Evolutionary conservation across 2,797 vertebrate genomes (phyloP).

Genomic region (Limosa lapponica): DNA sequence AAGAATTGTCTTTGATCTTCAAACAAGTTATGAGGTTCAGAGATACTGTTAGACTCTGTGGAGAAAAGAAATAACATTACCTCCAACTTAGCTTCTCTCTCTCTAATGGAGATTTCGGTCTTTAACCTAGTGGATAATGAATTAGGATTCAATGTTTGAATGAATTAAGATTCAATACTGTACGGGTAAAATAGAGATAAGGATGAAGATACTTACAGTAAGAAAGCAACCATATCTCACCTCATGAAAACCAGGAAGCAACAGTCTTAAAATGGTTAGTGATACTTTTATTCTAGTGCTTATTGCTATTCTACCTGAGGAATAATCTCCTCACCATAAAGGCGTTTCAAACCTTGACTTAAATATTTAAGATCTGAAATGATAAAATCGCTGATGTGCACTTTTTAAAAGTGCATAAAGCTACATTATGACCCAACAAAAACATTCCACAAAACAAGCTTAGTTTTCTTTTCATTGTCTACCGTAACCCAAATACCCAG

Average conservation of each 20-base stretch:
- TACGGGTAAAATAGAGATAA: background rate
- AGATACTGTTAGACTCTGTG: background rate
- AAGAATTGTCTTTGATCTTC: background rate
- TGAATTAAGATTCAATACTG: slow-evolving; percentile 23
- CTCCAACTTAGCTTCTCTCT: slow-evolving; percentile 53
- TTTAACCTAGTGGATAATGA: slow-evolving; percentile 68
- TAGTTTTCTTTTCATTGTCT: background rate
- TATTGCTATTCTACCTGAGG: background rate
- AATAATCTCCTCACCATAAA: background rate
- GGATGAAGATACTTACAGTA: background rate
- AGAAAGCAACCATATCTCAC: background rate
- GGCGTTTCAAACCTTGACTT: background rate
- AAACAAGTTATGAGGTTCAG: background rate
- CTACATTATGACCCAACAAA: background rate
- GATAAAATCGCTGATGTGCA: background rate
- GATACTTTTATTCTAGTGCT: background rate
- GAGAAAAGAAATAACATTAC: slow-evolving; percentile 45
- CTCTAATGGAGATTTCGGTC: slow-evolving; percentile 23
- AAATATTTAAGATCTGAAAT: background rate
- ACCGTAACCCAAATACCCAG: background rate
- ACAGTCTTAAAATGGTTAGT: background rate
- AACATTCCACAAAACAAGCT: background rate
- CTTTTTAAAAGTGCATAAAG: background rate
- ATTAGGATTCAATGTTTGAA: slow-evolving; percentile 44
- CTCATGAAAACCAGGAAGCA: background rate